Conservation (phyloP, 2,797 vertebrate genomes). For the Xyrichtys novacula region DNA sequence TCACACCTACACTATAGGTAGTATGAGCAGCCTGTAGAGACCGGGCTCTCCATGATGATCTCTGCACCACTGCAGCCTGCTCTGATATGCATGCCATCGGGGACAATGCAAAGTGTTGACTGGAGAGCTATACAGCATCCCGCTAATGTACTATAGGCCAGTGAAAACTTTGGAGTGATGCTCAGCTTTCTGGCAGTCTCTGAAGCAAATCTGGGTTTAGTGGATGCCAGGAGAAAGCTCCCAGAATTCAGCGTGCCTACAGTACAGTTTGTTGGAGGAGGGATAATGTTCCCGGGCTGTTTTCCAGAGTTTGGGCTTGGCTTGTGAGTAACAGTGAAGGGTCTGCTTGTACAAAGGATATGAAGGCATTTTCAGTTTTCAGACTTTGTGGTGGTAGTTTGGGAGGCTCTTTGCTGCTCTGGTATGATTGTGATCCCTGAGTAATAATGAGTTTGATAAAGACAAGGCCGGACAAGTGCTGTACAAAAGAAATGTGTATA, state of each 20-base stretch:
- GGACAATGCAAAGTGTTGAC: background rate
- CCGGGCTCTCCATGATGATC: background rate
- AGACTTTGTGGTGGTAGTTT: background rate
- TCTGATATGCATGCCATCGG: background rate
- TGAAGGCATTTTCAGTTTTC: background rate
- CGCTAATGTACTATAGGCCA: background rate
- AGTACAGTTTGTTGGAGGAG: background rate
- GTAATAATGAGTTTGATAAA: background rate
- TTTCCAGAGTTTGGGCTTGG: background rate
- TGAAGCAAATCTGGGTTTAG: background rate
- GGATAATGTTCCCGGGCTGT: background rate
- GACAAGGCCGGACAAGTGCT: too few relatives aligned
- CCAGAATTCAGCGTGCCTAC: background rate
- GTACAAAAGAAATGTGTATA: background rate
- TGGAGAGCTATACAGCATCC: background rate
- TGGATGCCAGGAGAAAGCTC: background rate
- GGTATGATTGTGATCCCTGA: background rate
- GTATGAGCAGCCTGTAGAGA: background rate
- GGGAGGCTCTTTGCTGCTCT: background rate
- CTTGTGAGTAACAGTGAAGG: background rate
- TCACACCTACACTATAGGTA: background rate
- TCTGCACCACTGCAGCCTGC: background rate
- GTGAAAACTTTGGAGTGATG: background rate
- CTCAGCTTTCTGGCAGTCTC: background rate
- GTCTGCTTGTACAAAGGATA: background rate